Evolutionary conservation across 2,113 vertebrate genomes (phyloP), one percentile per base, ranked within the genome.

Genomic region (Oreochromis tanganicae): DNA sequence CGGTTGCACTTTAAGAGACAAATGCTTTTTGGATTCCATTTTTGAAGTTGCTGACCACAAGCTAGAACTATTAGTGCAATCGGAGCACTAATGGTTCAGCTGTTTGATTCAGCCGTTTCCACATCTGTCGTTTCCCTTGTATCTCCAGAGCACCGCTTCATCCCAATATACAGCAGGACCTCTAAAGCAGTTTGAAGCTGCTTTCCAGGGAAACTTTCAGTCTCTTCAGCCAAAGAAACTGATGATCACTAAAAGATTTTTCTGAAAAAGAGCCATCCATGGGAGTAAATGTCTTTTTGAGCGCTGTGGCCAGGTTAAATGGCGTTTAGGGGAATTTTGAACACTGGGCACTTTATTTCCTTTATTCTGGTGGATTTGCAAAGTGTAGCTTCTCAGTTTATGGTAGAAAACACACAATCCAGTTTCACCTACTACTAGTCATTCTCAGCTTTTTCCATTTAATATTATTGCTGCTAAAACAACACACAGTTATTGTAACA

Each of bases 281-380:
- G 7, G 13, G 5, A 46, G 5, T 6, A 46, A 27, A 73, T 2
- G 0, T 38, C 21, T 46, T 46, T 73, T 46, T 73, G 21, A 46
- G 21, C 41, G 46, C 41, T 0, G 5, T 46, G 41, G 13, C 0
- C 3, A 10, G 13, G 1, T 73, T 73, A 4, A 73, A 73, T 46
- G 43, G 8, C 10, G 68, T 16, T 27, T 13, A 43, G 14, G 38
- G 9, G 68, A 27, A 73, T 27, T 73, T 46, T 46, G 41, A 73
- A 27, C 9, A 0, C 24, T 27, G 41, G 21, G 21, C 2, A 27
- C 14, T 73, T 73, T 4, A 48, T 48, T 46, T 73, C 21, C 41
- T 46, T 13, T 16, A 27, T 17, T 46, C 41, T 46, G 68, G 21
- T 0, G 41, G 46, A 0, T 29, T 6, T 43, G 1, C 36, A 24